phyloP scores from a whole-genome alignment of 2,888 invertebrate species.

The Hirtodrosophila trivittata region DNA sequence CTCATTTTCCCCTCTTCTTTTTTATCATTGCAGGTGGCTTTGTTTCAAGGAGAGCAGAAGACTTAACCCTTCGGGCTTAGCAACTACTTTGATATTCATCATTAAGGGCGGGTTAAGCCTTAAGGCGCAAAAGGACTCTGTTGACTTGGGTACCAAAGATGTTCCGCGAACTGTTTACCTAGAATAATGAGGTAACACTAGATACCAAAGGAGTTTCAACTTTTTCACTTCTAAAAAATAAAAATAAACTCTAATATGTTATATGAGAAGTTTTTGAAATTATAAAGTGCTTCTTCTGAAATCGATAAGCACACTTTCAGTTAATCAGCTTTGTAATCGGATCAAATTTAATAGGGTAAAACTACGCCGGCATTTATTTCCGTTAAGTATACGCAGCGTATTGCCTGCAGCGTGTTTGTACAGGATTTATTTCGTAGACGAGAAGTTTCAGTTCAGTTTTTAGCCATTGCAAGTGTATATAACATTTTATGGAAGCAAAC shows the following conservation, averaged over 20 bases:
- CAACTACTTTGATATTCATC: slow-evolving; percentile 4
- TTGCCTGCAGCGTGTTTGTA: too few species aligned
- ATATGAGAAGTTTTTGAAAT: too few species aligned
- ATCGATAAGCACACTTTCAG: too few species aligned
- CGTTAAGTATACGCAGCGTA: too few species aligned
- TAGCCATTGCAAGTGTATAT: too few species aligned
- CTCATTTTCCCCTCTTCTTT: slow-evolving; percentile 1
- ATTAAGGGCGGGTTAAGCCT: slow-evolving; percentile 3
- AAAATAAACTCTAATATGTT: too few species aligned
- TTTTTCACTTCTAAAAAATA: not conserved
- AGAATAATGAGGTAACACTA: slow-evolving; percentile 12
- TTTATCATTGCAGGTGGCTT: slow-evolving; percentile 1
- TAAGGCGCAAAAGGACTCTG: not conserved
- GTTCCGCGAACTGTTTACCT: slow-evolving; percentile 12
- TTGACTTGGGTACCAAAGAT: slow-evolving; percentile 6
- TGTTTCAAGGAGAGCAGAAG: slow-evolving; percentile 3
- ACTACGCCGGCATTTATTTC: too few species aligned
- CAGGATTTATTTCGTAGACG: too few species aligned
- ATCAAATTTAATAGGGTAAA: too few species aligned
- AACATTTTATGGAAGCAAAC: slow-evolving; percentile 1
- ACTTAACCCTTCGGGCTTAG: slow-evolving; percentile 2
- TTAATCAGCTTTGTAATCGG: too few species aligned
- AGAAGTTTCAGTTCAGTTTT: too few species aligned
- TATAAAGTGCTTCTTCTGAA: too few species aligned
- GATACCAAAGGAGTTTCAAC: not conserved